Evolutionary conservation across 1,140 invertebrate genomes (phyloP), one percentile per base, ranked within the genome.

Genomic region (Drosophila tristis): DNA sequence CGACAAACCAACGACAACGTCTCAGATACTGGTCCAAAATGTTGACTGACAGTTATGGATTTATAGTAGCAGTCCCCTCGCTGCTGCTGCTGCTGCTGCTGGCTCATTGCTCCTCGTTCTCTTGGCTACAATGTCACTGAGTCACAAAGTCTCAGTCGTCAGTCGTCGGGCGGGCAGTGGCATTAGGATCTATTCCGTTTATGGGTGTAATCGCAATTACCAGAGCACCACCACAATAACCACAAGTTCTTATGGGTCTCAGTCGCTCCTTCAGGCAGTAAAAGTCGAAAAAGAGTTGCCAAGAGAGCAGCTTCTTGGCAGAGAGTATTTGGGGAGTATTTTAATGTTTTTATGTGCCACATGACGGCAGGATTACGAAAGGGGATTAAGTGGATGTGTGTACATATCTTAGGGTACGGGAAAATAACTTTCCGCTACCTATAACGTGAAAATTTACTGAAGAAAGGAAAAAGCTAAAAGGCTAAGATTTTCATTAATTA

Each of bases 11-110:
- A 67, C 62, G 50, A 74, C 74, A 60, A 78, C 77, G 60, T 62
- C 68, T 55, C 70, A 74, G 74, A 87, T 86, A 82, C 82, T 78
- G 74, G 74, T 82, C 65, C 78, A 82, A 80, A 87, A 77, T 76
- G 64, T 78, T 86, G 81, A 86, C 65, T 87, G 81, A 86, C 81
- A 86, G 81, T 86, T 86, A 87, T 86, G 82, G 82, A 86, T 86
- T 86, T 86, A 86, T 86, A 86, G 81, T 87, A 74, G 81, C 81
- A 86, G 82, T 87, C 11, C 11, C 11, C 35, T 42, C 48, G 45
- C 51, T 54, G 62, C 16, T 16, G 16, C 16, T 16, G 16, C 16
- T 16, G 16, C 44, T 44, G 42, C 44, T 45, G 35, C 51, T 53
- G 53, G 29, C 20, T 58, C 39, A 11, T 39, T 26, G 20, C 26